Conservation (phyloP, 2,888 invertebrate species). For the Spilarctia lutea region DNA sequence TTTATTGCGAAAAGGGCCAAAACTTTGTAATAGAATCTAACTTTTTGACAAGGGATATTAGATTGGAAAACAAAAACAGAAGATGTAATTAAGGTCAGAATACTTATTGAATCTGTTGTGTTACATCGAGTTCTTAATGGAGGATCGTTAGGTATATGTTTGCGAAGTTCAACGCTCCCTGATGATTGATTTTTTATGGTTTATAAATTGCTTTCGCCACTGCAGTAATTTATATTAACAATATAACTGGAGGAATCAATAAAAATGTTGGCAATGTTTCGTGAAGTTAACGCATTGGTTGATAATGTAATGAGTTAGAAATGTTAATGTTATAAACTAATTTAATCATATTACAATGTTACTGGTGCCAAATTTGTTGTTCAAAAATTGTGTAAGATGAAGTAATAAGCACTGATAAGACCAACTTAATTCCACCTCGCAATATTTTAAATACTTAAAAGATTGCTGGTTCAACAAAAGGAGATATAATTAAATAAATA, state of each 20-base stretch:
- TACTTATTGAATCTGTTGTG: conserved; percentile 39
- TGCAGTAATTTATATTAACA: conserved; percentile 8
- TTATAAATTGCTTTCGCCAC: conserved; percentile 9
- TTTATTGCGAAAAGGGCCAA: conserved; percentile 31
- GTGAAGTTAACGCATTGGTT: background rate
- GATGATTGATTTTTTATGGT: conserved; percentile 18
- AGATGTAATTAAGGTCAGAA: conserved; percentile 43
- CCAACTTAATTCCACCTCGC: too few species aligned
- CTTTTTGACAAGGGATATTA: conserved; percentile 27
- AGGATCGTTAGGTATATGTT: conserved; percentile 16
- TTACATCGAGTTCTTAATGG: conserved; percentile 19
- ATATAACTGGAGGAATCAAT: background rate
- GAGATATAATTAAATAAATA: too few species aligned
- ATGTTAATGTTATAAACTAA: background rate
- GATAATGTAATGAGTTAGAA: background rate
- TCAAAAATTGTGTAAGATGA: too few species aligned
- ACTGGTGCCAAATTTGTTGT: too few species aligned
- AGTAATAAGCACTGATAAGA: too few species aligned
- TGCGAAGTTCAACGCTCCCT: conserved; percentile 9
- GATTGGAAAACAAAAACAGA: conserved; percentile 35
- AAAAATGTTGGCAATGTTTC: background rate
- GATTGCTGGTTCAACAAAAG: background rate
- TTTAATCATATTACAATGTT: background rate
- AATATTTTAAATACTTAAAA: background rate
- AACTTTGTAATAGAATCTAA: conserved; percentile 38